Conservation (phyloP, 2,797 vertebrate genomes). For the Clarias laeviceps region DNA sequence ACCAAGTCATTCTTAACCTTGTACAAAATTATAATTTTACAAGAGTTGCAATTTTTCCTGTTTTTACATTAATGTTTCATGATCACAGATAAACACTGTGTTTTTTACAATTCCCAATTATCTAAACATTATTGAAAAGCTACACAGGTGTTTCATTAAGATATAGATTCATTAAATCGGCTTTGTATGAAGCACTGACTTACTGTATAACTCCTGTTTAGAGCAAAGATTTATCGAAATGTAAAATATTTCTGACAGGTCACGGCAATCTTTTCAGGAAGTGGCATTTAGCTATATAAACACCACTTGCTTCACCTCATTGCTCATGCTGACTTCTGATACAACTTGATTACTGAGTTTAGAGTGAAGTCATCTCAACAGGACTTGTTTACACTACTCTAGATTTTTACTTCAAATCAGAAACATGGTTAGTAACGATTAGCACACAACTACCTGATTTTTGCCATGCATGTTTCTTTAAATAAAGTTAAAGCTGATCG, state of each 20-base stretch:
- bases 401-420: background rate
- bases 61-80: too few relatives aligned
- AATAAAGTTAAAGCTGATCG: background rate
- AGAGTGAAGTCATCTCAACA: background rate
- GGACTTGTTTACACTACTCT: background rate
- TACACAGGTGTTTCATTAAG: background rate
- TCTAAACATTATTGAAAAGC: background rate
- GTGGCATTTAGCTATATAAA: background rate
- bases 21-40: too few relatives aligned
- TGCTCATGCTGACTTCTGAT: background rate
- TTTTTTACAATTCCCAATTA: background rate
- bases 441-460: background rate
- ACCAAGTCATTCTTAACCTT: too few relatives aligned
- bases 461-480: background rate
- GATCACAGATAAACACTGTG: too few relatives aligned
- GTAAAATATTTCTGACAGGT: background rate
- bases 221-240: background rate
- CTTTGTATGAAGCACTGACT: background rate
- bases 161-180: background rate
- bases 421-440: background rate
- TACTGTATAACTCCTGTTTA: background rate
- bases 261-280: background rate
- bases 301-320: background rate
- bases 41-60: too few relatives aligned
- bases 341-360: background rate